phyloP scores from a whole-genome alignment of 2,113 vertebrate species.

The Ammodytes marinus region DNA sequence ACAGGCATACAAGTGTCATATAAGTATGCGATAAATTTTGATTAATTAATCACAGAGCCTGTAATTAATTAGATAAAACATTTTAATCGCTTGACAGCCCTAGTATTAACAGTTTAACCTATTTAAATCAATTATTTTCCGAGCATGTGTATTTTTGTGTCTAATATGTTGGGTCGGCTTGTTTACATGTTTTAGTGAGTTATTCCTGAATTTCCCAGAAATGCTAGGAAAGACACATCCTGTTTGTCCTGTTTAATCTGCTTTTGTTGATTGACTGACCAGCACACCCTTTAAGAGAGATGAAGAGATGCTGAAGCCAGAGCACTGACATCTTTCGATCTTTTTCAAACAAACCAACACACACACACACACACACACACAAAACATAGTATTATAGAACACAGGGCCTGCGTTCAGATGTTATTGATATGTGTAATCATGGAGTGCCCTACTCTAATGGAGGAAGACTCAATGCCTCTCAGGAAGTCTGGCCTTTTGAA shows the following conservation, averaged over 20 bases:
- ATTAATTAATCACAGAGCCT: too few species aligned
- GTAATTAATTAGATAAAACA: too few species aligned
- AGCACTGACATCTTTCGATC: slow-evolving; percentile 50
- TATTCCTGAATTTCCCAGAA: slow-evolving; percentile 50
- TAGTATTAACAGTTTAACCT: slow-evolving; percentile 2
- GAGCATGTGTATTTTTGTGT: slow-evolving; percentile 10
- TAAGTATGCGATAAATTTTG: too few species aligned
- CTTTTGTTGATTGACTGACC: slow-evolving; percentile 52
- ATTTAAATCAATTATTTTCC: not conserved
- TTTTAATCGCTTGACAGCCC: too few species aligned
- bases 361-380: not conserved
- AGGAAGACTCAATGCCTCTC: slow-evolving; percentile 74
- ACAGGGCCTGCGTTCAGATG: slow-evolving; percentile 60
- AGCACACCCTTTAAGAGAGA: slow-evolving; percentile 45
- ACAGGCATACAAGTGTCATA: too few species aligned
- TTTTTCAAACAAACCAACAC: not conserved
- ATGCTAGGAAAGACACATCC: slow-evolving; percentile 56
- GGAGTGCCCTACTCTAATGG: slow-evolving; percentile 66
- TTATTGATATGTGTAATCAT: slow-evolving; percentile 77
- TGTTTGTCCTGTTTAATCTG: slow-evolving; percentile 56
- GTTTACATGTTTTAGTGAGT: not conserved
- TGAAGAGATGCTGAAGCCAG: slow-evolving; percentile 44
- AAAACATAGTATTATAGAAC: slow-evolving; percentile 35
- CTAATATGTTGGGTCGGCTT: slow-evolving; percentile 4
- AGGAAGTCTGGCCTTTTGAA: slow-evolving; percentile 82